A percentile compares a stretch with the other conserved stretches of the same genome.
phyloP scores from a whole-genome alignment of 2,888 invertebrate species.

The Lutraria lutraria region DNA sequence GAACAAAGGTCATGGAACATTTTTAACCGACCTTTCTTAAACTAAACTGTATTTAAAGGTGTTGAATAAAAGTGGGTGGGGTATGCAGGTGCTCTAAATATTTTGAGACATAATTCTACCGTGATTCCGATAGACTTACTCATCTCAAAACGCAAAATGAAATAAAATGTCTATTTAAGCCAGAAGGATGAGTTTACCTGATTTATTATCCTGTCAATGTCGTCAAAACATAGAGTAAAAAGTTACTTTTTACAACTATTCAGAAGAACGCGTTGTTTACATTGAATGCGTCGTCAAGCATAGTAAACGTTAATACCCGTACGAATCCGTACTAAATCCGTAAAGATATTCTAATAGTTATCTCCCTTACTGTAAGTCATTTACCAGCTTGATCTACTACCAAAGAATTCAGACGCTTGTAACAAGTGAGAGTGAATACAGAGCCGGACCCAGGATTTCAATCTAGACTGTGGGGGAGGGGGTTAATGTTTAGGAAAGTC shows the following conservation, averaged over 20 bases:
- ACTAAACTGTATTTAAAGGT: no score
- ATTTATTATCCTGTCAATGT: not conserved
- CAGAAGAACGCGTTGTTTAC: constrained; percentile 24
- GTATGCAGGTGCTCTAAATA: constrained; percentile 33
- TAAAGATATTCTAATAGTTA: not conserved
- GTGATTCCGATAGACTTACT: not conserved
- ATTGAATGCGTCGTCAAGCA: constrained; percentile 24
- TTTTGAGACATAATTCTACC: not conserved
- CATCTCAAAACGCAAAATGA: not conserved
- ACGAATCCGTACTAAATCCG: not conserved
- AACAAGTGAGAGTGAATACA: no score
- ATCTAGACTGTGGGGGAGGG: no score
- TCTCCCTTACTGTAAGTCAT: not conserved
- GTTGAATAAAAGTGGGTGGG: constrained; percentile 28
- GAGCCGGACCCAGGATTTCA: no score
- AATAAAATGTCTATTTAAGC: not conserved
- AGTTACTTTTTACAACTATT: not conserved
- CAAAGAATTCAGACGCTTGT: no score
- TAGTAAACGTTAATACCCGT: not conserved
- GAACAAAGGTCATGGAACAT: no score
- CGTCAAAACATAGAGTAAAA: not conserved
- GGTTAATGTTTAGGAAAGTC: no score
- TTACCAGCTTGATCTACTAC: no score
- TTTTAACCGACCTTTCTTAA: no score
- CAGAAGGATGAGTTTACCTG: not conserved